Base-by-base conservation (phyloP, 2,888 invertebrate species). In the Trisateles emortualis region DNA sequence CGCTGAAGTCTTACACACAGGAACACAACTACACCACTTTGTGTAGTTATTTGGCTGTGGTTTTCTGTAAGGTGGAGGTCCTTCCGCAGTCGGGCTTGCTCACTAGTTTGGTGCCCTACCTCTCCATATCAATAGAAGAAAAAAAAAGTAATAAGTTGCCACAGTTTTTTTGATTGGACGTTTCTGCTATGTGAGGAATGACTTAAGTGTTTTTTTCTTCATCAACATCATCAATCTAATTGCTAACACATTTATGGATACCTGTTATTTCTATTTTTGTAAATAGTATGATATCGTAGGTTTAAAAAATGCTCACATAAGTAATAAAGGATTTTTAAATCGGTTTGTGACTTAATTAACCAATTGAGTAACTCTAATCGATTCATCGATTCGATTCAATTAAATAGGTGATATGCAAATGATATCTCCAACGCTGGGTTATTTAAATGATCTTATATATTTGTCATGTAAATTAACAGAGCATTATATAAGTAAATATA, bases 341-440 rank as follows among this genome's bases (percentile, higher is more conserved):
- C 41, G 40, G 36, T 35, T 49, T 43, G 16, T 40, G 41, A 53
- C 10, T 51, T 41, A 47, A 57, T 19, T 36, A 49, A 26, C 42
- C 14, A 50, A 68, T 52, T 48, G 16, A 41, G 50, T 50, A 29
- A 17, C 16, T 57, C 44, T 42, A 64, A 66, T 68, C 39, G 48
- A 52, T 50, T 56, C 46, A 39, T 46, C 40, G 41, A 53, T 47
- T 42, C 11, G 19, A 41, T 22, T 33, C 22, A 24, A 33, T 47
- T 40, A 19, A 8, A 41, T 46, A 13, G 26, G 5, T 32, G 36
- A 42, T 52, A 41, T 52, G 45, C 29, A 53, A 44, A 48, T 46
- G 13, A 38, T 42, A 11, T 64, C 53, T 51, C 26, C 4, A 0
- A 4, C 2, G 13, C 4, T 24, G 16, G 10, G 0, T 22, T 39